Evolutionary conservation across 53 echinoderm and acorn worm genomes (phyloP), one percentile per base, ranked within the genome.

Genomic region (Stichopus horrens): DNA sequence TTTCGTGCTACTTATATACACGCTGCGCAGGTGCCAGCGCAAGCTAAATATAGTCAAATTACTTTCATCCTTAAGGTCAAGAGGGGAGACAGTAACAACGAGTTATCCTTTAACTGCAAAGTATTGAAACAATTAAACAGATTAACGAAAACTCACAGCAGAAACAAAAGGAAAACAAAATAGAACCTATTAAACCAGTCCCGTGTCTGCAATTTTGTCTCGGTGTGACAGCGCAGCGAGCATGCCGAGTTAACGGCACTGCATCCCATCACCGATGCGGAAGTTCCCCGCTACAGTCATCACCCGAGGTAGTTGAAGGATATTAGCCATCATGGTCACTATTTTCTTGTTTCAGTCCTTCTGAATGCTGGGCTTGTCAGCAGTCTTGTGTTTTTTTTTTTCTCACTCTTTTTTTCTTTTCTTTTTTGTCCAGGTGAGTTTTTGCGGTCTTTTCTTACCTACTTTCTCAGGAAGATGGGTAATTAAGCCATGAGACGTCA

Each of bases 121-220:
- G 53, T 78, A 78, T 78, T 78, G 79, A 78, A 78, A 78, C 53
- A 78, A 78, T 78, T 78, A 63, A 63, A 63, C 10, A 13, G 14
- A 63, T 63, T 14, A 63, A 63, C 63, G 10, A 63, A 14, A 63
- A 63, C 14, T 37, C 37, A 37, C 37, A 37, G 37, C 37, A 37
- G 37, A 37, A 37, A 37, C 37, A 37, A 63, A 63, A 63, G 63
- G 63, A 10, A 63, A 37, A 37, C 37, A 37, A 23, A 75, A 75
- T 37, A 22, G 52, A 75, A 75, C 10, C 52, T 53, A 75, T 78
- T 78, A 54, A 78, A 5, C 19, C 19, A 19, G 23, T 78, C 55
- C 79, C 18, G 53, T 54, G 55, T 51, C 53, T 51, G 19, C 52
- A 51, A 78, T 54, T 52, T 7, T 52, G 19, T 51, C 52, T 78